phyloP scores from a whole-genome alignment of 2,797 vertebrate species.

The Scleropages formosus region DNA sequence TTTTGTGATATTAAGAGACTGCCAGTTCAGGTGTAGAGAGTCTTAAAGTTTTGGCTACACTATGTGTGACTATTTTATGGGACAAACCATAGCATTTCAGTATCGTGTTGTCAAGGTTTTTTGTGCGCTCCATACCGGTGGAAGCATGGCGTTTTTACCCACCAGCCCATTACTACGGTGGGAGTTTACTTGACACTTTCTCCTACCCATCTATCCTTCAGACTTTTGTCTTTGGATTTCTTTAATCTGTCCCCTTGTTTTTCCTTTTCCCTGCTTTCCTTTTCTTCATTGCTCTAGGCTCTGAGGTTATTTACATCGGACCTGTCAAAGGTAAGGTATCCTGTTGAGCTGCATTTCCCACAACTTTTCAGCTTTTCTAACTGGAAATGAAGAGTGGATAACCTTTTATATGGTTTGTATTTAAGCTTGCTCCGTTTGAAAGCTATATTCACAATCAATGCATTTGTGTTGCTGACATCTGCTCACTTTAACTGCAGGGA shows the following conservation, averaged over 20 bases:
- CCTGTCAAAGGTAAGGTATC: slow-evolving; percentile 97
- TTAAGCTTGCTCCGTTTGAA: slow-evolving; percentile 41
- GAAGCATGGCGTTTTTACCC: not conserved
- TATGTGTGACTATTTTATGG: too few relatives aligned
- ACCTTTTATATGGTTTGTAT: slow-evolving; percentile 49
- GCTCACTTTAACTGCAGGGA: slow-evolving; percentile 18
- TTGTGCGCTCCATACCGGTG: not conserved
- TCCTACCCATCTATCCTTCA: slow-evolving; percentile 27
- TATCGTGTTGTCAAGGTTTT: not conserved
- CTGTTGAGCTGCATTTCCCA: slow-evolving; percentile 57
- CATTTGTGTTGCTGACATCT: slow-evolving; percentile 36
- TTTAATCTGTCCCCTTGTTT: slow-evolving; percentile 60
- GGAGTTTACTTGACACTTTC: not conserved
- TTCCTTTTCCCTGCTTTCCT: slow-evolving; percentile 64
- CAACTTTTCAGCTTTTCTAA: slow-evolving; percentile 48
- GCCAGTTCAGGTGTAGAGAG: too few relatives aligned
- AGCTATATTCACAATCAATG: slow-evolving; percentile 41
- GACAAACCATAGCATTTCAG: not conserved
- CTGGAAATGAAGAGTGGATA: slow-evolving; percentile 42
- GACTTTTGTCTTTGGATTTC: slow-evolving; percentile 44
- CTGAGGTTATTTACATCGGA: slow-evolving; percentile 99
- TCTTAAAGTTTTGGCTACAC: too few relatives aligned
- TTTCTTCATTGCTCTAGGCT: slow-evolving; percentile 83
- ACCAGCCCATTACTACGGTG: not conserved
- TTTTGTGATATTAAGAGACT: too few relatives aligned